Conservation (phyloP, 2,888 invertebrate species). For the Cantharis nigra region DNA sequence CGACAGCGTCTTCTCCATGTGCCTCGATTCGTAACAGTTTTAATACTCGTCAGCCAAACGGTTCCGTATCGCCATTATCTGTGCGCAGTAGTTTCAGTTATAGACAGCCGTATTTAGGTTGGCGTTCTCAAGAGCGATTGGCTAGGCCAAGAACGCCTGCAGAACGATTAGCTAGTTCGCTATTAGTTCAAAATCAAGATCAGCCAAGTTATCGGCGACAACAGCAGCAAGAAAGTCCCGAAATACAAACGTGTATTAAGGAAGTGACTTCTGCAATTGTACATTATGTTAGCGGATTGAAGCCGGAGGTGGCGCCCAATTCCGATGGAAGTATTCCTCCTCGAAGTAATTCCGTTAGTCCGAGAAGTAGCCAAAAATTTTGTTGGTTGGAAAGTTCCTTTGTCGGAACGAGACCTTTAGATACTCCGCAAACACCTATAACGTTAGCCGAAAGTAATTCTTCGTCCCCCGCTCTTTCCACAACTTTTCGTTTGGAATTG, state of each 20-base stretch:
- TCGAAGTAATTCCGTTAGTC: conserved; percentile 45
- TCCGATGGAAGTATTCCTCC: conserved; percentile 11
- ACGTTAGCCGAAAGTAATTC: conserved; percentile 51
- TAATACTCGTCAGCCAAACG: conserved; percentile 65
- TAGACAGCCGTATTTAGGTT: conserved; percentile 87
- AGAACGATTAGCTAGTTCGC: conserved; percentile 74
- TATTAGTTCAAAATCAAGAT: conserved; percentile 56
- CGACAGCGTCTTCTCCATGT: conserved; percentile 74
- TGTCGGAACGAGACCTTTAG: conserved; percentile 82
- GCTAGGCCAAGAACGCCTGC: conserved; percentile 82
- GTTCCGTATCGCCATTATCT: conserved; percentile 67
- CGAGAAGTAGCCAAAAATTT: conserved; percentile 70
- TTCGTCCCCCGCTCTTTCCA: conserved; percentile 44
- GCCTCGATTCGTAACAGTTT: conserved; percentile 75
- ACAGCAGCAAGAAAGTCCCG: conserved; percentile 56
- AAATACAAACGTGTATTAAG: conserved; percentile 85
- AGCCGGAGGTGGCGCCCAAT: conserved; percentile 56
- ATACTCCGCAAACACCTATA: conserved; percentile 80
- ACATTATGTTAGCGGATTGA: conserved; percentile 80
- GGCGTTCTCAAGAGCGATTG: conserved; percentile 84
- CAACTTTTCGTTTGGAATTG: conserved; percentile 59
- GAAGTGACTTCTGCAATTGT: conserved; percentile 93
- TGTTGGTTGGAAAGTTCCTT: conserved; percentile 94
- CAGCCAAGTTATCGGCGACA: conserved; percentile 20
- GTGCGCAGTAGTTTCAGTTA: conserved; percentile 79